These are phyloP conservation scores for Dipodomys spectabilis DNA, from an alignment of 2,113 vertebrate species.

Conservation along the genomic window DNA sequence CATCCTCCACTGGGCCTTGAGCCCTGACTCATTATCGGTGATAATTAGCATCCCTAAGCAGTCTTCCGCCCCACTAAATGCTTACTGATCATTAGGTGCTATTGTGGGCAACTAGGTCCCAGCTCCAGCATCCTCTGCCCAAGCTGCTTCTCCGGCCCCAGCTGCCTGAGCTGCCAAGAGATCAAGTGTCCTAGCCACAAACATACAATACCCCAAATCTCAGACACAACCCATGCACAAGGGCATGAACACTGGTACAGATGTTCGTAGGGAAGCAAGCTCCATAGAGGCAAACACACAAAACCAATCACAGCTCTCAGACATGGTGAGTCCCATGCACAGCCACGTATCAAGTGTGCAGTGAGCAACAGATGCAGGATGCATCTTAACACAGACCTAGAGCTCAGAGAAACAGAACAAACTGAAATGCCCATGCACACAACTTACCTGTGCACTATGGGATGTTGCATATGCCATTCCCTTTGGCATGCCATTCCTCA, in stretches of 20 bases:
- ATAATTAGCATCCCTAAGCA: constrained; percentile 24
- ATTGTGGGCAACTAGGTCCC: constrained; percentile 7
- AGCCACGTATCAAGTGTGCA: not conserved
- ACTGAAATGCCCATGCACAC: too few relatives aligned
- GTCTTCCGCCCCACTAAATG: not conserved
- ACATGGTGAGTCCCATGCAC: not conserved
- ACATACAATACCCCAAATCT: not conserved
- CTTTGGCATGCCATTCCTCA: not conserved
- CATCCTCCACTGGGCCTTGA: not conserved
- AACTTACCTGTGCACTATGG: not conserved
- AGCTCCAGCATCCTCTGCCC: not conserved
- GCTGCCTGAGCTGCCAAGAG: not conserved
- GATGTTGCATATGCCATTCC: not conserved
- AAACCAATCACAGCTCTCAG: not conserved
- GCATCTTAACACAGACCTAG: not conserved
- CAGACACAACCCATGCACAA: not conserved
- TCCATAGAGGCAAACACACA: not conserved
- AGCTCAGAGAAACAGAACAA: not conserved
- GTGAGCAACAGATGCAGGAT: not conserved
- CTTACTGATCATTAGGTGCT: constrained; percentile 27
- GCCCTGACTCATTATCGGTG: constrained; percentile 37
- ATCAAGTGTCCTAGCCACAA: not conserved
- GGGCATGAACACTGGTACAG: not conserved
- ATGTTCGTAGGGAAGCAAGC: not conserved
- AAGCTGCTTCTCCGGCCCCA: not conserved